A percentile compares a stretch with the other conserved stretches of the same genome.
Conservation (phyloP, 2,113 vertebrate genomes). For the Connochaetes taurinus region DNA sequence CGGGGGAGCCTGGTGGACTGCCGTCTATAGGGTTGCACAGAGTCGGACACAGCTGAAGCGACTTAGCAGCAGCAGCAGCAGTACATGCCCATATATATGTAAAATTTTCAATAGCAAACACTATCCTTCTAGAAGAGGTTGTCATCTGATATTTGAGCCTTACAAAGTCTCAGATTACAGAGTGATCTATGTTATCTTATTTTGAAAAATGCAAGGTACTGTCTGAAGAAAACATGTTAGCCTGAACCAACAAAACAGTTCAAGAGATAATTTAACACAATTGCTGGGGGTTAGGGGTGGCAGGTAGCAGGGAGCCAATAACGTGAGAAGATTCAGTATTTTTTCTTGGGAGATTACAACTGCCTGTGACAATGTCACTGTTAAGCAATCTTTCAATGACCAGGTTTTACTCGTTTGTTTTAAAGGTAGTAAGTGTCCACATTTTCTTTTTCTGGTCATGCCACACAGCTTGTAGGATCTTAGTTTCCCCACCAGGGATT, state of each 20-base stretch:
- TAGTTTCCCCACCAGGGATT: neutral
- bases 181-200: neutral
- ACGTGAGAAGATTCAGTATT: neutral
- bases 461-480: neutral
- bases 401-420: neutral
- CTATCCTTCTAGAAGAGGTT: neutral
- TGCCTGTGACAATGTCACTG: neutral
- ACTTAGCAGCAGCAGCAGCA: no score
- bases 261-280: neutral
- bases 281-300: neutral
- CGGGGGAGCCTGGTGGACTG: no score
- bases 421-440: neutral
- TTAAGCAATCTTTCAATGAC: neutral
- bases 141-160: neutral
- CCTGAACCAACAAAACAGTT: neutral
- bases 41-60: no score
- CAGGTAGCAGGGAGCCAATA: accelerated
- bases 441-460: neutral
- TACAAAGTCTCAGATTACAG: neutral
- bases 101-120: neutral
- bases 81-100: neutral
- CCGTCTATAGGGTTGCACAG: no score
- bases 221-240: neutral
- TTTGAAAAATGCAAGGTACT: neutral
- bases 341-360: neutral